A percentile compares a stretch with the other conserved stretches of the same genome.
Evolutionary conservation across 2,113 vertebrate genomes (phyloP).

Genomic region (Eptesicus fuscus): DNA sequence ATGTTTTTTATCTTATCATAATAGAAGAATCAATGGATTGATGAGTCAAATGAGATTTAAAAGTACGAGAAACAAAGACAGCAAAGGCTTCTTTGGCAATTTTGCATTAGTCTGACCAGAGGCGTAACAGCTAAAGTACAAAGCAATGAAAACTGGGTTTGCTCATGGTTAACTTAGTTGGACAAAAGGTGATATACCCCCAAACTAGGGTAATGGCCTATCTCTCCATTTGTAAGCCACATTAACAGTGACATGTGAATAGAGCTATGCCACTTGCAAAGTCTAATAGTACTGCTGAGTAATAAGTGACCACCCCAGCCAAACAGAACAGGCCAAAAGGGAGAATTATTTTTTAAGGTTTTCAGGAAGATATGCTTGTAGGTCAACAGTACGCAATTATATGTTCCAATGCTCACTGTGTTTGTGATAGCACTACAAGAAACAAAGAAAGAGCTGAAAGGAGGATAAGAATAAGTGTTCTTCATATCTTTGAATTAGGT

Average conservation of each 20-base stretch:
- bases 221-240: background rate
- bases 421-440: background rate
- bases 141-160: background rate
- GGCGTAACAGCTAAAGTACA: background rate
- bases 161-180: background rate
- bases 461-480: background rate
- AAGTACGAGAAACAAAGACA: background rate
- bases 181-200: background rate
- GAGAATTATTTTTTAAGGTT: background rate
- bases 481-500: background rate
- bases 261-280: background rate
- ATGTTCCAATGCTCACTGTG: background rate
- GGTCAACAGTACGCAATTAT: background rate
- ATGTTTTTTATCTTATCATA: background rate
- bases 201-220: background rate
- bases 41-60: background rate
- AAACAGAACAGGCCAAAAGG: background rate
- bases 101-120: background rate
- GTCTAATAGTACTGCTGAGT: background rate
- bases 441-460: background rate
- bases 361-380: slow-evolving; percentile 4
- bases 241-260: background rate
- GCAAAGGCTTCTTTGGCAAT: background rate
- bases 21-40: background rate
- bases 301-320: background rate